phyloP scores from a whole-genome alignment of 2,113 vertebrate species.

The Amblyornis subalaris region DNA sequence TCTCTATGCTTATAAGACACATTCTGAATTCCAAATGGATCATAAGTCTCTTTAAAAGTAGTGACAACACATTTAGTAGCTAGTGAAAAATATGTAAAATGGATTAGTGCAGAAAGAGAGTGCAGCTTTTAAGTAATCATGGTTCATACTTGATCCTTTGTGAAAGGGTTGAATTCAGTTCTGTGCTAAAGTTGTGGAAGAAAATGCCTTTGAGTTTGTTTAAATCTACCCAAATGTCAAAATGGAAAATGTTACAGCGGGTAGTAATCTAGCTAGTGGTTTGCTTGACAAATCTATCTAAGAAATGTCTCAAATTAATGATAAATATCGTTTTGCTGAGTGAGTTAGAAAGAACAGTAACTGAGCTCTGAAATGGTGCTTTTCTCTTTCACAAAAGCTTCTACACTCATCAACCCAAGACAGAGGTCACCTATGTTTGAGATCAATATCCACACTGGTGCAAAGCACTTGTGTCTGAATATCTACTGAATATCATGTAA shows the following conservation, averaged over 20 bases:
- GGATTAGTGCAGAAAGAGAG: neutral
- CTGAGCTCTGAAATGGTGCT: neutral
- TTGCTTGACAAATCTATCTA: neutral
- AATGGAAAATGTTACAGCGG: neutral
- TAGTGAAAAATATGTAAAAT: neutral
- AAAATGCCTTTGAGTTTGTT: neutral
- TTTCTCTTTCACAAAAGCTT: neutral
- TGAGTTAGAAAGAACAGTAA: neutral
- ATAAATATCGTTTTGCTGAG: neutral
- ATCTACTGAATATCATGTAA: neutral
- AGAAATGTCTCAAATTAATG: neutral
- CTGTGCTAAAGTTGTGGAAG: neutral
- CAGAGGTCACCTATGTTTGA: neutral
- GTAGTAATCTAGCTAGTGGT: neutral
- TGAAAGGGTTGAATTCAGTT: neutral
- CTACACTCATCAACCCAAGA: neutral
- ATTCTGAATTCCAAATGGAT: conserved; percentile 20
- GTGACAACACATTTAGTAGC: neutral
- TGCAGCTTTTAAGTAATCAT: neutral
- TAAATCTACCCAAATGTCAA: neutral
- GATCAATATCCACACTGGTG: neutral
- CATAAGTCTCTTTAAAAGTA: neutral
- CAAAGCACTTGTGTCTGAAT: neutral
- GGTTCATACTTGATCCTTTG: neutral
- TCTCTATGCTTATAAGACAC: neutral